Percentiles rank a stretch among this genome's conserved stretches.
phyloP scores from a whole-genome alignment of 1,140 invertebrate species.

The Aethina tumida region DNA sequence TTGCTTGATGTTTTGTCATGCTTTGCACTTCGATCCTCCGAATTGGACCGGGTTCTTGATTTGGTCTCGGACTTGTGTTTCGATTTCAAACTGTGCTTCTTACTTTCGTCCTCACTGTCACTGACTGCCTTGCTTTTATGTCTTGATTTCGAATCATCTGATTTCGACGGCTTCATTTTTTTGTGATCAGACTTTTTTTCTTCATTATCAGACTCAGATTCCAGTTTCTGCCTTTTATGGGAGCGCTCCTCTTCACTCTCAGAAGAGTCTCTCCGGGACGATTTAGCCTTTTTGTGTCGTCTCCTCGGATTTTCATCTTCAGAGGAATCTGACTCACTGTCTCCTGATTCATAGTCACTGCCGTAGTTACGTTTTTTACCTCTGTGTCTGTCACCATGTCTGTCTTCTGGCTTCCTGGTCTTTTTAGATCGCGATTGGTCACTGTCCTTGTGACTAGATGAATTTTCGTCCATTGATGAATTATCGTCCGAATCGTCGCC shows the following conservation, averaged over 20 bases:
- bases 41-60: neutral
- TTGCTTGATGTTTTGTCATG: slow-evolving; percentile 3
- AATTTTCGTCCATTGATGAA: too few relatives aligned
- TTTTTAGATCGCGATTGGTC: too few relatives aligned
- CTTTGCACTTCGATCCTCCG: neutral
- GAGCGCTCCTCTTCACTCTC: neutral
- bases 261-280: slow-evolving; percentile 3
- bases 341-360: too few relatives aligned
- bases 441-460: too few relatives aligned
- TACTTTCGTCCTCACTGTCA: slow-evolving; percentile 4
- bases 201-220: slow-evolving; percentile 5
- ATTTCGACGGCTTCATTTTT: neutral
- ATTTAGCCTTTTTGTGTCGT: too few relatives aligned
- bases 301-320: too few relatives aligned
- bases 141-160: neutral
- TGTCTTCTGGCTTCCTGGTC: too few relatives aligned
- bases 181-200: neutral
- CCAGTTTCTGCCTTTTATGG: slow-evolving; percentile 7
- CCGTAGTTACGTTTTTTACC: too few relatives aligned
- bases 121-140: slow-evolving; percentile 6
- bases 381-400: too few relatives aligned
- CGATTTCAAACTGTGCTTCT: neutral
- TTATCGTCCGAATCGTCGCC: neutral
- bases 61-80: slow-evolving; percentile 3
- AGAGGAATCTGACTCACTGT: too few relatives aligned